Conservation (phyloP, 2,113 vertebrate species). For the cattle (Bos taurus) region ARS-UCD2.0 NC_037330.1:68785001-68785500, state of each 20-base stretch:
- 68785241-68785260: not conserved
- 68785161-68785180: not conserved
- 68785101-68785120: not conserved
- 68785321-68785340: not conserved
- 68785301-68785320: slow-evolving; percentile 20
- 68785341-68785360: not conserved
- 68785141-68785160: not conserved
- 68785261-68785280: slow-evolving; percentile 17
- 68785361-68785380: not conserved
- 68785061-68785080: not conserved
- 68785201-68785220: not conserved
- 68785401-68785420: slow-evolving; percentile 10
- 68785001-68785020: accelerated
- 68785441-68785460: slow-evolving; percentile 44
- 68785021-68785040: accelerated
- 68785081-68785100: not conserved
- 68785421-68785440: slow-evolving; percentile 29
- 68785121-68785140: not conserved
- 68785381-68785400: not conserved
- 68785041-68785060: not conserved
- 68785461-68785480: not conserved
- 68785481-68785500: not conserved
- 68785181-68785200: not conserved
- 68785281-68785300: not conserved
- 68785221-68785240: not conserved